Base-by-base conservation (phyloP, 2,113 vertebrate species). In the Heteronetta atricapilla region DNA sequence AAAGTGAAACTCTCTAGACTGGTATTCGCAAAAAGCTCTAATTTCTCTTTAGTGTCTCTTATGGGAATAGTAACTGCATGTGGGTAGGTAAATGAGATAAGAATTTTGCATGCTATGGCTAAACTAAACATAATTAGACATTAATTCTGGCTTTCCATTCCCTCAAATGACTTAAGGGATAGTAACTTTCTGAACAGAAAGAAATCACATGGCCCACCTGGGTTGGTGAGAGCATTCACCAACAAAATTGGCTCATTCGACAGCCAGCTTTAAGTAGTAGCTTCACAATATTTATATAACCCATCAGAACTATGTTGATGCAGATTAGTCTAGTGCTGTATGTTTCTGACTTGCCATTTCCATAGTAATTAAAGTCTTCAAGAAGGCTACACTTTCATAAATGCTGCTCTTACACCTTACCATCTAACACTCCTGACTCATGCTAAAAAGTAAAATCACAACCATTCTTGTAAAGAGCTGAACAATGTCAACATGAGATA, bases 31-130 rank as follows among this genome's bases (percentile, higher is more conserved):
- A 96, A 94, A 93, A 96, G 80, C 96, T 95, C 94, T 97, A 85
- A 95, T 97, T 97, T 96, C 95, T 92, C 96, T 96, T 96, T 96
- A 96, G 91, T 92, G 87, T 97, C 79, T 97, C 97, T 95, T 95
- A 48, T 69, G 95, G 96, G 95, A 96, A 94, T 83, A 89, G 83
- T 90, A 91, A 92, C 72, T 85, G 86, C 85, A 95, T 86, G 93
- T 96, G 91, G 90, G 87, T 96, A 82, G 85, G 94, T 94, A 97
- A 96, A 93, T 96, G 95, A 97, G 97, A 95, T 95, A 97, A 97
- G 95, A 97, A 96, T 67, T 82, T 93, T 87, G 90, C 89, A 95
- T 89, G 92, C 77, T 90, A 66, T 0, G 40, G 88, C 94, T 96
- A 93, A 97, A 95, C 91, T 94, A 93, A 96, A 95, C 84, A 95